Percentiles rank a stretch among this genome's conserved stretches.
These are phyloP conservation scores for Phymatocera aterrima DNA, from an alignment of 2,888 invertebrate genomes.

Conservation along the genomic window DNA sequence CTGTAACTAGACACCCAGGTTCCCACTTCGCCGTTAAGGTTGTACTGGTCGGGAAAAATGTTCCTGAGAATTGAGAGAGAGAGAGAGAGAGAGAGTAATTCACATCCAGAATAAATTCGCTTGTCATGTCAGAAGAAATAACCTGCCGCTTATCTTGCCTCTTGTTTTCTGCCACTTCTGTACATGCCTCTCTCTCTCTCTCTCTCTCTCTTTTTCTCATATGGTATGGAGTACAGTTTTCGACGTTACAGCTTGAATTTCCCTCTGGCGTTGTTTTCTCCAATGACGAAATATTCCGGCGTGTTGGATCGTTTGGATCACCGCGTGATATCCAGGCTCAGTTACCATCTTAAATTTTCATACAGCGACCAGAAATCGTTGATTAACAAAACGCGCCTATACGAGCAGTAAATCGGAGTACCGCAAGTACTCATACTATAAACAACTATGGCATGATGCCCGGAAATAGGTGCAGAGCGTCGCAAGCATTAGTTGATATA, in stretches of 20 bases:
- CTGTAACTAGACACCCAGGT: not conserved
- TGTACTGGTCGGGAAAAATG: not conserved
- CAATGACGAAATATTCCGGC: no score
- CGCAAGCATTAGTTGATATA: not conserved
- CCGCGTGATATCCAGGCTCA: no score
- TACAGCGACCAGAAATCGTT: no score
- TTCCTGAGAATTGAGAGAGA: conserved; percentile 12
- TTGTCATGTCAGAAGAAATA: not conserved
- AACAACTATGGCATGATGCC: no score
- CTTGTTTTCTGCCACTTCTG: not conserved
- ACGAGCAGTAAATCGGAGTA: no score
- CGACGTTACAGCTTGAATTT: not conserved
- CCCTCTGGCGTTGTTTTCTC: not conserved
- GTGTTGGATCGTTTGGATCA: no score
- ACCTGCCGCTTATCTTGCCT: not conserved
- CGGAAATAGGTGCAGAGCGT: no score
- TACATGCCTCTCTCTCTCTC: not conserved
- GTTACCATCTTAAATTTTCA: no score
- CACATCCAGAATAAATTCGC: not conserved
- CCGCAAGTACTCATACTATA: no score
- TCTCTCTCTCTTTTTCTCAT: not conserved
- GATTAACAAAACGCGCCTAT: no score
- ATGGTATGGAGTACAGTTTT: not conserved
- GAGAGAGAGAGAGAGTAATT: conserved; percentile 25
- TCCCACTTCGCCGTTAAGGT: not conserved